Base-by-base conservation (phyloP, 2,113 vertebrate genomes). In the Oxyura jamaicensis region DNA sequence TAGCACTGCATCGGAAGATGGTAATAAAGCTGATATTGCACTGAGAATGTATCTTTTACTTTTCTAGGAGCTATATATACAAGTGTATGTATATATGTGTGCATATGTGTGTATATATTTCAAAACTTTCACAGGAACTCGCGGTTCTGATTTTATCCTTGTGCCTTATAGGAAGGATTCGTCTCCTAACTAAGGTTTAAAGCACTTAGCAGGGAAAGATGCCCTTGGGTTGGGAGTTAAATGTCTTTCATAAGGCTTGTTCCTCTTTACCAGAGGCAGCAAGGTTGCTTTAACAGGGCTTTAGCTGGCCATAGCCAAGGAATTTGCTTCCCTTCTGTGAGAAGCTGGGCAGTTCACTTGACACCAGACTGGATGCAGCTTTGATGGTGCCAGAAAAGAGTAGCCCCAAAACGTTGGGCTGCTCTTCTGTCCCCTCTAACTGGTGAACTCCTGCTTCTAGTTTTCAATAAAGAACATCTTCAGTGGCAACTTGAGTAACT, bases 11-110 rank as follows among this genome's bases (percentile, higher is more conserved):
- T 84, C 15, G 23, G 92, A 83, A 95, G 76, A 68, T 88, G 85
- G 95, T 75, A 96, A 96, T 96, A 96, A 97, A 96, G 91, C 92
- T 94, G 86, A 79, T 87, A 81, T 94, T 94, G 96, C 95, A 96
- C 96, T 92, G 92, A 78, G 10, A 56, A 19, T 31, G 93, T 90
- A 94, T 91, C 62, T 78, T 79, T 87, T 86, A 71, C 86, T 96
- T 91, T 78, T 75, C 53, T 72, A 93, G 93, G 77, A 87, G 28
- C 28, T 65, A 31, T 13, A 2, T 1, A 8, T 17, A 20, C 21
- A 19, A 28, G 19, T 25, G 8, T 13, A 41, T n/a, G 25, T 25
- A n/a, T 7, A 23, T 52, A 52, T 25, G 50, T 52, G 48, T 50
- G 48, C 22, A 20, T 25, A 33, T 7, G 50, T 52, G 50, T 52